These are phyloP conservation scores for Trichomalopsis sarcophagae DNA, from an alignment of 1,140 invertebrate species.

Conservation along the genomic window DNA sequence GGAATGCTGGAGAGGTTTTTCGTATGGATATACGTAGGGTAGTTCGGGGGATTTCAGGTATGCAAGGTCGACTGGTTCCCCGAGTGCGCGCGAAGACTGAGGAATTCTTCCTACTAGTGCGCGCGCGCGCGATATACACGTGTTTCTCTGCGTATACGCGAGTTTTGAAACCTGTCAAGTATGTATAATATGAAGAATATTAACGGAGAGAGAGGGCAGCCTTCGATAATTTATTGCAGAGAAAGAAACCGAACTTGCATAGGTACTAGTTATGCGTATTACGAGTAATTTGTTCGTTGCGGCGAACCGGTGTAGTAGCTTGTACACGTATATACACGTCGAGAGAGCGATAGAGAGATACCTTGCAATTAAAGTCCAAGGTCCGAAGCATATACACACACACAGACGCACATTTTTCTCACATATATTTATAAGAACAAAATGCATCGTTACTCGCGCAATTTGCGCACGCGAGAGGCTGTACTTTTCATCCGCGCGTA, in stretches of 20 bases:
- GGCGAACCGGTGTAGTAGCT: neutral
- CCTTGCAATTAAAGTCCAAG: neutral
- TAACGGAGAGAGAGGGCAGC: neutral
- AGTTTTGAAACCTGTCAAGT: no score
- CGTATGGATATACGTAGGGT: neutral
- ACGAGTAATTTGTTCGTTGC: neutral
- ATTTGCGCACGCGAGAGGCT: neutral
- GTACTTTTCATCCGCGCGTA: no score
- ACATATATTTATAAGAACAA: neutral
- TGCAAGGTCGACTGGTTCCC: slow-evolving; percentile 27
- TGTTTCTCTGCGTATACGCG: neutral
- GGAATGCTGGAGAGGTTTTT: neutral
- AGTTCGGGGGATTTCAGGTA: neutral
- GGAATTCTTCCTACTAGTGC: neutral
- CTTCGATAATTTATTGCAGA: neutral
- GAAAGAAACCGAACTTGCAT: neutral
- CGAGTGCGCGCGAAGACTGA: neutral
- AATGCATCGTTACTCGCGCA: neutral
- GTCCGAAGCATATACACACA: neutral
- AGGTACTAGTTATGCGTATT: neutral
- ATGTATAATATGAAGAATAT: neutral
- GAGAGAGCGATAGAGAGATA: neutral
- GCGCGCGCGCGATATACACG: neutral
- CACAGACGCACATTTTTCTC: neutral
- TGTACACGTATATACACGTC: neutral